These are phyloP conservation scores for Paradoxurus hermaphroditus DNA, from an alignment of 2,113 vertebrate species.

Conservation along the genomic window DNA sequence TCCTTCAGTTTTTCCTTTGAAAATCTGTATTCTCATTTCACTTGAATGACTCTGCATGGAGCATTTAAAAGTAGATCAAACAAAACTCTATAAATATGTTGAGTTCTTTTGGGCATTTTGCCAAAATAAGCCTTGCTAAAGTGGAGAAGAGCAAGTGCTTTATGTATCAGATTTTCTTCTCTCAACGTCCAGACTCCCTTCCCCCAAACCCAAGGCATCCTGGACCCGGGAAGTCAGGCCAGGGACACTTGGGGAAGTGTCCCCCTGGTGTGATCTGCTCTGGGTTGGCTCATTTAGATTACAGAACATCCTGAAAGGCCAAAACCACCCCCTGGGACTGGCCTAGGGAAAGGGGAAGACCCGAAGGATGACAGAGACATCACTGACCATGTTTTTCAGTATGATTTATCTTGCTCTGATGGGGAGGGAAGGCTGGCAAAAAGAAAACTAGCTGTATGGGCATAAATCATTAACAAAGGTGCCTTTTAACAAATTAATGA, in stretches of 20 bases:
- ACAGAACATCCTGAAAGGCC: not conserved
- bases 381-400: not conserved
- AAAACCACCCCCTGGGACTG: not conserved
- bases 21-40: slow-evolving; percentile 68
- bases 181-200: slow-evolving; percentile 7
- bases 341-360: not conserved
- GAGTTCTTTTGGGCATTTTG: slow-evolving; percentile 71
- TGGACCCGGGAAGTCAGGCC: not conserved
- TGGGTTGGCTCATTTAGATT: not conserved
- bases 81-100: slow-evolving; percentile 74
- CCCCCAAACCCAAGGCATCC: not conserved
- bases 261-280: not conserved
- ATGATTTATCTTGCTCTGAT: not conserved
- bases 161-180: slow-evolving; percentile 56
- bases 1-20: slow-evolving; percentile 65
- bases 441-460: not conserved
- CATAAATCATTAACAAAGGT: slow-evolving; percentile 42
- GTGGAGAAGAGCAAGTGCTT: slow-evolving; percentile 40
- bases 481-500: not conserved
- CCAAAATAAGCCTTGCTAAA: slow-evolving; percentile 51
- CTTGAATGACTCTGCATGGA: slow-evolving; percentile 70
- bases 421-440: not conserved
- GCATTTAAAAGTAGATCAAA: slow-evolving; percentile 73
- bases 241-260: not conserved
- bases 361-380: not conserved